Evolutionary conservation across 2,113 vertebrate genomes (phyloP).

Genomic region (Pterocles burchelli): DNA sequence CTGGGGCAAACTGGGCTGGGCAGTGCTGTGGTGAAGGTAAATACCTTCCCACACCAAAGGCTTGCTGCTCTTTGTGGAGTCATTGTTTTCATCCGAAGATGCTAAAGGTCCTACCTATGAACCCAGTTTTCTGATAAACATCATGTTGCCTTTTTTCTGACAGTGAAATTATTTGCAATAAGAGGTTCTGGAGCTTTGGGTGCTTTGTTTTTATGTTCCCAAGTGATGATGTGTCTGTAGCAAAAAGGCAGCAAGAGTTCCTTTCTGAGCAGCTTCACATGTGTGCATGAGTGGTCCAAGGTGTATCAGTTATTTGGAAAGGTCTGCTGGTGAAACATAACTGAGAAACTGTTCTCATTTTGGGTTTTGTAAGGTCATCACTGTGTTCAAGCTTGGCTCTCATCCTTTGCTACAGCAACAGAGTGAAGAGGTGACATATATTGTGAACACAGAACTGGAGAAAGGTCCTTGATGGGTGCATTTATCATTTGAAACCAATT

Average conservation of each 20-base stretch:
- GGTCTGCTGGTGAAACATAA: background rate
- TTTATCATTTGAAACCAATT: background rate
- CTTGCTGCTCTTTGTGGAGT: background rate
- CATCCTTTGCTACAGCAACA: background rate
- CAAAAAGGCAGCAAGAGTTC: background rate
- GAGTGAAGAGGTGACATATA: background rate
- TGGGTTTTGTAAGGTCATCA: background rate
- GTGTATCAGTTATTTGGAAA: slow-evolving; percentile 26
- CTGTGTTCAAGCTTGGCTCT: background rate
- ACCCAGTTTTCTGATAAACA: background rate
- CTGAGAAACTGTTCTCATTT: slow-evolving; percentile 2
- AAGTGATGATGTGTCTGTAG: background rate
- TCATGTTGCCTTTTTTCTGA: background rate
- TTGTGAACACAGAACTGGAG: background rate
- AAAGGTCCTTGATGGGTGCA: background rate
- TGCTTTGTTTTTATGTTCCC: background rate
- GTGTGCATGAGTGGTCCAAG: background rate
- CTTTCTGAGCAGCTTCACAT: slow-evolving; percentile 28
- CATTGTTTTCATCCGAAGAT: background rate
- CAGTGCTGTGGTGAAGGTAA: background rate
- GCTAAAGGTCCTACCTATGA: background rate
- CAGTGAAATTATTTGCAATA: slow-evolving; percentile 33
- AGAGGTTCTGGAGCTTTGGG: background rate
- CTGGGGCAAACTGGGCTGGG: background rate
- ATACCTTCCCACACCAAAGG: background rate